These are phyloP conservation scores for Hypsibius dujardini DNA, from an alignment of 1,140 invertebrate genomes.

Conservation along the genomic window DNA sequence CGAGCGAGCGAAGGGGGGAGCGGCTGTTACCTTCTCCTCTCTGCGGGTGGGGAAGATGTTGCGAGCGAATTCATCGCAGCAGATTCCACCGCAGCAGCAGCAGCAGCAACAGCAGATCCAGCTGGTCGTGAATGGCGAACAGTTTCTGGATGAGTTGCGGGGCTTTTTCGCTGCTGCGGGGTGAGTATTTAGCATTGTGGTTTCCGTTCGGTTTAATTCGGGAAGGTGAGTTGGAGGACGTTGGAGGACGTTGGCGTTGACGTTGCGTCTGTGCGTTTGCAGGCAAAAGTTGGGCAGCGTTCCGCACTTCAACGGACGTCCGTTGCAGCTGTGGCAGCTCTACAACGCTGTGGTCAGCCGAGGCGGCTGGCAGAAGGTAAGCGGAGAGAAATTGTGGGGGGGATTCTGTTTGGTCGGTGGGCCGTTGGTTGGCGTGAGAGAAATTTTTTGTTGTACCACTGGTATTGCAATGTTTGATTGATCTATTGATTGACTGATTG, in stretches of 20 bases:
- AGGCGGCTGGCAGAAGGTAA: slow-evolving; percentile 10
- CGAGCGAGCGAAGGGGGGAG: too few species aligned
- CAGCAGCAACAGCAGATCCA: too few species aligned
- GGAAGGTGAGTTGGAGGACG: background rate
- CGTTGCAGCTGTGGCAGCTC: background rate
- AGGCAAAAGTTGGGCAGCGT: background rate
- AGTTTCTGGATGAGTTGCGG: background rate
- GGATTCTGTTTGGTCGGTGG: too few species aligned
- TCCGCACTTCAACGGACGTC: background rate
- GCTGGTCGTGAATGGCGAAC: background rate
- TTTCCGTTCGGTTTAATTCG: background rate
- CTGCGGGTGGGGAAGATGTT: too few species aligned
- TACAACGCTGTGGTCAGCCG: background rate
- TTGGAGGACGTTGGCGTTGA: background rate
- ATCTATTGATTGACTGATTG: too few species aligned
- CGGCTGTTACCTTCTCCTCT: too few species aligned
- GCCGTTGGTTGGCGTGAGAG: too few species aligned
- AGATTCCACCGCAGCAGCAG: too few species aligned
- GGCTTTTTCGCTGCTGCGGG: background rate
- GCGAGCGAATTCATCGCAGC: too few species aligned
- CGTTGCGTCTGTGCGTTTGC: background rate
- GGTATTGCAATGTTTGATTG: too few species aligned
- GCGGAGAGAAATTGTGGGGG: background rate
- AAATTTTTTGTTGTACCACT: too few species aligned
- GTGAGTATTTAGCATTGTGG: background rate